Evolutionary conservation across 2,888 invertebrate species (phyloP).

Genomic region (Hypomecis punctinalis): DNA sequence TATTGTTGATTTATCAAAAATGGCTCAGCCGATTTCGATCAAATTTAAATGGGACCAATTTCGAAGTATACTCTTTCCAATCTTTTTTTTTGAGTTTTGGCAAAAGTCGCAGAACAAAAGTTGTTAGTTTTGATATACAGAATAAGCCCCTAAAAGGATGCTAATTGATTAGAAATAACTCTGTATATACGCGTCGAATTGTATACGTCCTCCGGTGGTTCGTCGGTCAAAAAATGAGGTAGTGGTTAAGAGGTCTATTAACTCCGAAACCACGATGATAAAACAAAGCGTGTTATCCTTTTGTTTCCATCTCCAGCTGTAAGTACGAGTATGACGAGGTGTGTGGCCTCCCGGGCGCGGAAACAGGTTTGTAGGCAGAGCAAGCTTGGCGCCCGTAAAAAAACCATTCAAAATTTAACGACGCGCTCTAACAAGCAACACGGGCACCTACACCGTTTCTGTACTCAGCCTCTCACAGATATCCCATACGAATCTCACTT

Average conservation of each 20-base stretch:
- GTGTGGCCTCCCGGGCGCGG: slow-evolving; percentile 61
- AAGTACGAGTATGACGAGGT: slow-evolving; percentile 50
- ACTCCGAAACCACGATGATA: slow-evolving; percentile 2
- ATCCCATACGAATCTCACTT: slow-evolving; percentile 68
- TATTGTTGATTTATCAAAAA: no score
- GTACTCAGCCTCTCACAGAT: slow-evolving; percentile 53
- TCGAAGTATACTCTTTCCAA: no score
- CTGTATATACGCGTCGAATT: no score
- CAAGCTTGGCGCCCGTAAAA: slow-evolving; percentile 56
- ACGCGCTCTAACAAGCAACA: slow-evolving; percentile 56
- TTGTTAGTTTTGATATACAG: no score
- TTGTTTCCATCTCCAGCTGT: slow-evolving; percentile 43
- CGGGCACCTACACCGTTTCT: slow-evolving; percentile 16
- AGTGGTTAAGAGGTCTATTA: slow-evolving; percentile 7
- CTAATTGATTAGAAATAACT: no score
- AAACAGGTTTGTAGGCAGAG: slow-evolving; percentile 69
- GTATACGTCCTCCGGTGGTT: no score
- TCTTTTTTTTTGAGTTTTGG: no score
- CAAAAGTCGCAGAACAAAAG: no score
- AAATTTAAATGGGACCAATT: no score
- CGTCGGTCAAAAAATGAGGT: slow-evolving; percentile 9
- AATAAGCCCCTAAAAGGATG: no score
- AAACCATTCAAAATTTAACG: slow-evolving; percentile 75
- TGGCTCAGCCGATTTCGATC: no score
- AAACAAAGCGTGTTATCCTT: slow-evolving; percentile 30